phyloP scores from a whole-genome alignment of 2,888 invertebrate species.

The Caenorhabditis japonica region DNA sequence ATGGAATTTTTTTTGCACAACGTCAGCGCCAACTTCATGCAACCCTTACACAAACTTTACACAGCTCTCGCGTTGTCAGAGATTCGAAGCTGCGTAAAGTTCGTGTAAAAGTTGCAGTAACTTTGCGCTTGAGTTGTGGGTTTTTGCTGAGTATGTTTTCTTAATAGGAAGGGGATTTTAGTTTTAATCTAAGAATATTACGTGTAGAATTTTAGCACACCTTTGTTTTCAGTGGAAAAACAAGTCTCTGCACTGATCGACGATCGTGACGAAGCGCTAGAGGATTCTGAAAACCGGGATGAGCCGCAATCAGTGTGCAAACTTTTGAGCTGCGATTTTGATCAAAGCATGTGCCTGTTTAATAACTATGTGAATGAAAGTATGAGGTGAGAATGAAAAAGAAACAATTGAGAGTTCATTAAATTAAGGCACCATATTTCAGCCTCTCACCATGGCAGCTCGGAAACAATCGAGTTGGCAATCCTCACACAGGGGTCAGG shows the following conservation, averaged over 20 bases:
- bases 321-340: slow-evolving; percentile 63
- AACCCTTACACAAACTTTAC: no score
- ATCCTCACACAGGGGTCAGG: slow-evolving; percentile 60
- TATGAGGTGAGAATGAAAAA: slow-evolving; percentile 30
- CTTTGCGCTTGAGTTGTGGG: no score
- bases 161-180: no score
- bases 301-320: slow-evolving; percentile 51
- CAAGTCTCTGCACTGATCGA: slow-evolving; percentile 31
- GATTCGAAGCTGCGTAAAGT: no score
- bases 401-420: slow-evolving; percentile 2
- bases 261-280: slow-evolving; percentile 3
- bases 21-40: no score
- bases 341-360: slow-evolving; percentile 59
- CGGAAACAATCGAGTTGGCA: slow-evolving; percentile 54
- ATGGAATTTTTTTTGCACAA: no score
- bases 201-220: no score
- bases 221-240: slow-evolving; percentile 42
- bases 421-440: slow-evolving; percentile 4
- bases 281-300: slow-evolving; percentile 20
- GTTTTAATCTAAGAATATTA: no score
- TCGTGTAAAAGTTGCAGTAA: no score
- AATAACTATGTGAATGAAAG: slow-evolving; percentile 59
- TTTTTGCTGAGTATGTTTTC: no score
- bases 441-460: slow-evolving; percentile 55
- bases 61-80: no score